A percentile compares a stretch with the other conserved stretches of the same genome.
phyloP scores from a whole-genome alignment of 2,113 vertebrate species.

The Neodontobutis hainanensis region DNA sequence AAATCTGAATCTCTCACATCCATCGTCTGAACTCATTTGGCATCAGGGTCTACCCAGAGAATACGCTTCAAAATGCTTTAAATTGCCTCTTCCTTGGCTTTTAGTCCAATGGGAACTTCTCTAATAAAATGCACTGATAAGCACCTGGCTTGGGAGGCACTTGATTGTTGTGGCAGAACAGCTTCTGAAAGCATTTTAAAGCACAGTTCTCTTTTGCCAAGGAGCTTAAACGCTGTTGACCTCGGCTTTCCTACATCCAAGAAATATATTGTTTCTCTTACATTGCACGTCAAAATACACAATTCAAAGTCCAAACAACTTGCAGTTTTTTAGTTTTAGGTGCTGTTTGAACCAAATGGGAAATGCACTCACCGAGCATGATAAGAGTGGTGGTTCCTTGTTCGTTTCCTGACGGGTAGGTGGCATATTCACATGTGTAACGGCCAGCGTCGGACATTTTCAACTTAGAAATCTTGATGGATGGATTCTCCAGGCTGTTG shows the following conservation, averaged over 20 bases:
- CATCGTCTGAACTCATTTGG: slow-evolving; percentile 3
- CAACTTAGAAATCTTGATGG: slow-evolving; percentile 76
- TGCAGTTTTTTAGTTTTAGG: neutral
- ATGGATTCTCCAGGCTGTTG: slow-evolving; percentile 74
- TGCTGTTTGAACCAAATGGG: neutral
- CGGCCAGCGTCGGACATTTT: slow-evolving; percentile 80
- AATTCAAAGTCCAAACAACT: too few species aligned
- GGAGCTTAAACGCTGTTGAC: slow-evolving; percentile 19
- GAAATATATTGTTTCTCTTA: neutral
- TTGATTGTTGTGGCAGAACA: slow-evolving; percentile 30
- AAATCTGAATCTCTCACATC: neutral
- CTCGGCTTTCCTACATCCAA: neutral
- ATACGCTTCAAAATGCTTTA: slow-evolving; percentile 27
- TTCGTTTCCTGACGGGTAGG: slow-evolving; percentile 84
- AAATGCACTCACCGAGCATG: slow-evolving; percentile 74
- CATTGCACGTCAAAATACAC: neutral
- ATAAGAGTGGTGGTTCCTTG: slow-evolving; percentile 78
- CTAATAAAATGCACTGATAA: slow-evolving; percentile 37
- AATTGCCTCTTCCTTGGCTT: slow-evolving; percentile 37
- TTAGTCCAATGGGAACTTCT: slow-evolving; percentile 16
- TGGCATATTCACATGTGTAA: slow-evolving; percentile 86
- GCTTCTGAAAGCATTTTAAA: slow-evolving; percentile 20
- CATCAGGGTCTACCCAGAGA: slow-evolving; percentile 21
- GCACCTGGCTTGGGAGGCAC: slow-evolving; percentile 49
- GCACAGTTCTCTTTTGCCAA: neutral